Evolutionary conservation across 1,140 invertebrate species (phyloP).

Genomic region (Drosophila eugracilis): DNA sequence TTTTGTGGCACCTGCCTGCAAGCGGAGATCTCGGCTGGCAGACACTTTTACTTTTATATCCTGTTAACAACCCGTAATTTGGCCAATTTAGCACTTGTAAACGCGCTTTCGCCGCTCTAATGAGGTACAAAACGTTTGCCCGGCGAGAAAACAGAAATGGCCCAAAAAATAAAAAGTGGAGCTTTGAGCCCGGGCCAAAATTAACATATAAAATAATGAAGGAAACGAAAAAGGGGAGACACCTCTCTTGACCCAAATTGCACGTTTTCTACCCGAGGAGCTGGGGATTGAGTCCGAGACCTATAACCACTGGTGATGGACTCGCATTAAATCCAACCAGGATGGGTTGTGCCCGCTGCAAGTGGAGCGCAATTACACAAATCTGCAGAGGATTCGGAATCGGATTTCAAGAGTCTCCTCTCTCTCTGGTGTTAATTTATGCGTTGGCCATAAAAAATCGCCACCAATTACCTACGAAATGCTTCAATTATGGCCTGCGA

Average conservation of each 20-base stretch:
- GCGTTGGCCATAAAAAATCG: constrained; percentile 76
- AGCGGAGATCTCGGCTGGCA: constrained; percentile 21
- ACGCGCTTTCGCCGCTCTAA: constrained; percentile 82
- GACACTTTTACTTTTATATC: constrained; percentile 83
- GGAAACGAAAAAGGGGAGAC: constrained; percentile 19
- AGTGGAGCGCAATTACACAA: constrained; percentile 72
- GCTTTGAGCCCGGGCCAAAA: constrained; percentile 39
- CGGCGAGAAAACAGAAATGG: constrained; percentile 9
- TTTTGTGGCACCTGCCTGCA: constrained; percentile 19
- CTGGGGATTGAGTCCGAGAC: constrained; percentile 28
- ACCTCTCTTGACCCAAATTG: constrained; percentile 70
- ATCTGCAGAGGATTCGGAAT: constrained; percentile 55
- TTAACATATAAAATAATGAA: constrained; percentile 76
- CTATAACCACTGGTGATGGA: constrained; percentile 60
- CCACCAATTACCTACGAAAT: constrained; percentile 76
- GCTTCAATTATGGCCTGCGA: constrained; percentile 78
- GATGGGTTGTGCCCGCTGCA: constrained; percentile 27
- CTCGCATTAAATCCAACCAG: constrained; percentile 56
- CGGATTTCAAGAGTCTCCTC: constrained; percentile 10
- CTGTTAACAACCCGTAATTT: constrained; percentile 81
- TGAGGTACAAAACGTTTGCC: constrained; percentile 79
- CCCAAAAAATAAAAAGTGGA: constrained; percentile 34
- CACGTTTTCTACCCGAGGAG: constrained; percentile 43
- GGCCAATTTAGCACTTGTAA: constrained; percentile 83
- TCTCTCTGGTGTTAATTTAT: constrained; percentile 79